These are phyloP conservation scores for Masticophis lateralis DNA, from an alignment of 2,797 vertebrate genomes.

Conservation along the genomic window DNA sequence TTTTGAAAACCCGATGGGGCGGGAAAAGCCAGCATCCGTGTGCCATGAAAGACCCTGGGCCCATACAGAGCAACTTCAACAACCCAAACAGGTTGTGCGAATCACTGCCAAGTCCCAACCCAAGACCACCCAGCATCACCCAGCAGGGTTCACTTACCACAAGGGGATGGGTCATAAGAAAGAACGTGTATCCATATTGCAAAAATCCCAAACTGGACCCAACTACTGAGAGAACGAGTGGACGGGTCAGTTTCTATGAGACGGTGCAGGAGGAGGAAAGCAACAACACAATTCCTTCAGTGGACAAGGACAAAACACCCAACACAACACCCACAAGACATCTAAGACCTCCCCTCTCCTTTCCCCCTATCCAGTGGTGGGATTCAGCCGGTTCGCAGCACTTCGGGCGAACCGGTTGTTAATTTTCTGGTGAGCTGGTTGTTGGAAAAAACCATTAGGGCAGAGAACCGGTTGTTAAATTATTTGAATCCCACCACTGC, in stretches of 20 bases:
- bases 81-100: neutral
- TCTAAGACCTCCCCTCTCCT: neutral
- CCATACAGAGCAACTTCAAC: neutral
- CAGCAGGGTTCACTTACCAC: neutral
- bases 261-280: neutral
- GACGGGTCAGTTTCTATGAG: constrained; percentile 70
- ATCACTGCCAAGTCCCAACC: neutral
- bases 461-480: too few relatives aligned
- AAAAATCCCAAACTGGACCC: constrained; percentile 79
- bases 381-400: too few relatives aligned
- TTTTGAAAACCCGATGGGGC: neutral
- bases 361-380: neutral
- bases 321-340: neutral
- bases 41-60: neutral
- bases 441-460: too few relatives aligned
- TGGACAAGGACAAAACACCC: neutral
- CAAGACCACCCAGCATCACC: accelerated
- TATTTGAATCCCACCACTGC: too few relatives aligned
- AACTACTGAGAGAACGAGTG: constrained; percentile 70
- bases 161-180: constrained; percentile 43
- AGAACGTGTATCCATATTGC: constrained; percentile 55
- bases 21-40: neutral
- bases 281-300: neutral
- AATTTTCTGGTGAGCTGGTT: too few relatives aligned
- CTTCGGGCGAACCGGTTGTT: too few relatives aligned